Conservation (phyloP, 1,140 invertebrate species). For the Lepidurus packardi region DNA sequence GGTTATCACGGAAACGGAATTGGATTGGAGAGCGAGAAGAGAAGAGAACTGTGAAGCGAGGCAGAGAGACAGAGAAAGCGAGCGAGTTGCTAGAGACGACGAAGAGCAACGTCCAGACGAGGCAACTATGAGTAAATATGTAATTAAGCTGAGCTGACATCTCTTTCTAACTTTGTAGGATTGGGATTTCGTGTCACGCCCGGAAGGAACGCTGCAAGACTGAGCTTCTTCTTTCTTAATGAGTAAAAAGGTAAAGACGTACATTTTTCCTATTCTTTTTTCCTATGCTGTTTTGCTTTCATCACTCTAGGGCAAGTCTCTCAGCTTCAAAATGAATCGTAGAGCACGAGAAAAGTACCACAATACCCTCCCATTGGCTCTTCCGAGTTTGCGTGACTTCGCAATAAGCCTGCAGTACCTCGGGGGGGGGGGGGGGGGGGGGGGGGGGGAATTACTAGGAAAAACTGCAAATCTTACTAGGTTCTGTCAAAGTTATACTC, state of each 20-base stretch:
- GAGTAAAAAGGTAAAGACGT: not conserved
- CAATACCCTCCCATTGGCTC: too few relatives aligned
- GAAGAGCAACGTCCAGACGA: not conserved
- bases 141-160: conserved; percentile 17
- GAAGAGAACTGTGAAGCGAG: not conserved
- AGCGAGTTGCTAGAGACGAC: not conserved
- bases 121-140: conserved; percentile 12
- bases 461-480: too few relatives aligned
- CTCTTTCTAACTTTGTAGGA: not conserved
- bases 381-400: too few relatives aligned
- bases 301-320: too few relatives aligned
- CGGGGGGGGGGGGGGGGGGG: too few relatives aligned
- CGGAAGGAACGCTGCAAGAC: not conserved
- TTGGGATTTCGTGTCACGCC: conserved; percentile 15
- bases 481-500: too few relatives aligned
- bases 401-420: too few relatives aligned
- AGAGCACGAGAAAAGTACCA: too few relatives aligned
- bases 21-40: not conserved
- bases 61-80: not conserved
- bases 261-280: not conserved
- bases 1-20: conserved; percentile 21
- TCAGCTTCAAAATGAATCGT: too few relatives aligned
- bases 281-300: too few relatives aligned
- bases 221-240: not conserved
- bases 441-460: too few relatives aligned